A percentile compares a stretch with the other conserved stretches of the same genome.
Conservation (phyloP, 1,140 invertebrate species). For the Battus philenor region DNA sequence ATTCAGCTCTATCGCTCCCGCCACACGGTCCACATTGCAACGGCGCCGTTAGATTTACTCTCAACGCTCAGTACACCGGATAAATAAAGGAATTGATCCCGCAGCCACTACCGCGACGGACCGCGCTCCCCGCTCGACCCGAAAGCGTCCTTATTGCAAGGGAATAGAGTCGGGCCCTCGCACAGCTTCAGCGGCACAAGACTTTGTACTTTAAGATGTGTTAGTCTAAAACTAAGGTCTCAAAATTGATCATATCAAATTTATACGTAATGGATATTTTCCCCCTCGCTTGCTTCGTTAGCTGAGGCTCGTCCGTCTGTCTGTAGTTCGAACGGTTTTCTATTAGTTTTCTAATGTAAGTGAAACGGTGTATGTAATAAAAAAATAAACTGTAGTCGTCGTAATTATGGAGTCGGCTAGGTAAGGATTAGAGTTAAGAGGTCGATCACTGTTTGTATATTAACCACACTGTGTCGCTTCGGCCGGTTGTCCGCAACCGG, state of each 20-base stretch:
- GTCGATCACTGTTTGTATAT: constrained; percentile 44
- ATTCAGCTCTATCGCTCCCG: background rate
- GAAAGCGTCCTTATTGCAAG: background rate
- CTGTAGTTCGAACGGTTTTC: constrained; percentile 30
- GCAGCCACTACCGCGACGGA: constrained; percentile 18
- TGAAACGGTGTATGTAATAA: constrained; percentile 30
- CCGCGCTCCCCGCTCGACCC: background rate
- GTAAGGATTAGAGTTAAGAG: constrained; percentile 52
- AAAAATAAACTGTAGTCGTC: constrained; percentile 49
- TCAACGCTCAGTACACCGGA: too few relatives aligned
- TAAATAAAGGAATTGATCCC: constrained; percentile 52
- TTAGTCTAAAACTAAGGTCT: constrained; percentile 45
- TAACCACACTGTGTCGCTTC: constrained; percentile 22
- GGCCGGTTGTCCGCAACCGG: background rate
- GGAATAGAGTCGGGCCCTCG: constrained; percentile 1
- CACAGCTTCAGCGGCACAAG: constrained; percentile 18
- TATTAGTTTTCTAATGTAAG: constrained; percentile 37
- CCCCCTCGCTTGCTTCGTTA: constrained; percentile 60
- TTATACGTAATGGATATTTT: constrained; percentile 61
- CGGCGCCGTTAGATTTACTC: too few relatives aligned
- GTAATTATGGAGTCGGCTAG: constrained; percentile 56
- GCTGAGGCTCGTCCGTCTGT: constrained; percentile 24
- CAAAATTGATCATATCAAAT: constrained; percentile 70
- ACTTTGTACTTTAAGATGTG: constrained; percentile 19
- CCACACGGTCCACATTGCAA: background rate